A percentile compares a stretch with the other conserved stretches of the same genome.
Conservation (phyloP, 2,113 vertebrate genomes). For the Pseudonaja textilis region DNA sequence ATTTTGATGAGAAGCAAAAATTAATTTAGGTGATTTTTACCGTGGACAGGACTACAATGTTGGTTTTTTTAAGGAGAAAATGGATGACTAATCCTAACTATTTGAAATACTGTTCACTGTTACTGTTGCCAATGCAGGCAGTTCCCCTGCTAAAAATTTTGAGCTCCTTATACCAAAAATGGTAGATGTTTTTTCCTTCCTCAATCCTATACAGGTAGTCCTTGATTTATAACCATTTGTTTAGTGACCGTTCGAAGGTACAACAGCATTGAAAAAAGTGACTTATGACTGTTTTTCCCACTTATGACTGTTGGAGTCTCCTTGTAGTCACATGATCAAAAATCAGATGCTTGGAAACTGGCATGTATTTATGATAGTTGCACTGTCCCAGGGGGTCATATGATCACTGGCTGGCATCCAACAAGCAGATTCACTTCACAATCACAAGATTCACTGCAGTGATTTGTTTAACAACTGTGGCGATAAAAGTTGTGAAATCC, state of each 20-base stretch:
- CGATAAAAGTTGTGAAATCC: neutral
- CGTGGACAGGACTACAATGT: neutral
- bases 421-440: neutral
- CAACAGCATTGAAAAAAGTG: too few species aligned
- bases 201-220: neutral
- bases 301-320: neutral
- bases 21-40: neutral
- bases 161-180: neutral
- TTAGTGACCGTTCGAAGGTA: neutral
- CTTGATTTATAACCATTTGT: neutral
- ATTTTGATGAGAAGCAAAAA: neutral
- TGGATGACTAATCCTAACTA: neutral
- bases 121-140: neutral
- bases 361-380: neutral
- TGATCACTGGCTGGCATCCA: neutral
- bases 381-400: neutral
- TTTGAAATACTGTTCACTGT: neutral
- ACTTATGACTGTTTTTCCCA: too few species aligned
- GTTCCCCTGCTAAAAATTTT: neutral
- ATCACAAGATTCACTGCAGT: neutral
- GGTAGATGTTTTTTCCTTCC: neutral
- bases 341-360: neutral
- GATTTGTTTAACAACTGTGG: neutral
- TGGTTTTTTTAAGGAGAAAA: neutral
- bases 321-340: neutral